Percentiles rank a stretch among this genome's conserved stretches.
phyloP scores from a whole-genome alignment of 2,888 invertebrate species.

The Platycheirus rosarum region DNA sequence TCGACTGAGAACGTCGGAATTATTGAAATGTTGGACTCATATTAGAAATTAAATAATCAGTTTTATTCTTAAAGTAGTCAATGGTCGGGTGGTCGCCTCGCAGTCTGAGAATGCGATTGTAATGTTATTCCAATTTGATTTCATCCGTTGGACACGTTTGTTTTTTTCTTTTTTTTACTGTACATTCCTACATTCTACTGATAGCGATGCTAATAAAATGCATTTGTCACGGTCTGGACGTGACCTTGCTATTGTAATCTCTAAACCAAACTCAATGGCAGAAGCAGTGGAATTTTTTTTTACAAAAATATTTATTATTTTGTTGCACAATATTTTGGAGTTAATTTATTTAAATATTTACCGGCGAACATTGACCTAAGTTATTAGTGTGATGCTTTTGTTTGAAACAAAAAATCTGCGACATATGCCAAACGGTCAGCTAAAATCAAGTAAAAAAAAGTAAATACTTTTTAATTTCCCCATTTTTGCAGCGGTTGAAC shows the following conservation, averaged over 20 bases:
- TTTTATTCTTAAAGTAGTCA: slow-evolving; percentile 14
- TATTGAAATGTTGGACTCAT: slow-evolving; percentile 52
- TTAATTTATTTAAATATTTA: no score
- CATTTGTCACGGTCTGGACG: slow-evolving; percentile 32
- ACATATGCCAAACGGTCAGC: no score
- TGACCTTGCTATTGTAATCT: slow-evolving; percentile 60
- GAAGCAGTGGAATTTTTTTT: slow-evolving; percentile 27
- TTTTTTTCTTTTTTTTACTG: background rate
- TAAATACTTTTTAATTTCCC: no score
- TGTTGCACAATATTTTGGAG: no score
- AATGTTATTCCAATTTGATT: slow-evolving; percentile 26
- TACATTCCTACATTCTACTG: no score
- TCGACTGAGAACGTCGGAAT: slow-evolving; percentile 51
- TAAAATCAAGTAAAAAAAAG: no score
- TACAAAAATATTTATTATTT: background rate
- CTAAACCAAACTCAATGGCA: slow-evolving; percentile 32
- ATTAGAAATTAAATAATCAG: slow-evolving; percentile 57
- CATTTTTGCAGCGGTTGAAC: no score
- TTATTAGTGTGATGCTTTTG: no score
- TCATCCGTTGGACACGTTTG: slow-evolving; percentile 2
- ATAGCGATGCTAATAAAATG: slow-evolving; percentile 30
- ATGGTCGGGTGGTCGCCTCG: slow-evolving; percentile 16
- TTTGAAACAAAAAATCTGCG: no score
- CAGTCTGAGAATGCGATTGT: slow-evolving; percentile 29
- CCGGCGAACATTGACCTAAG: no score